phyloP scores from a whole-genome alignment of 35 echinoderm and acorn worm species.

The Stichopus chloronotus region DNA sequence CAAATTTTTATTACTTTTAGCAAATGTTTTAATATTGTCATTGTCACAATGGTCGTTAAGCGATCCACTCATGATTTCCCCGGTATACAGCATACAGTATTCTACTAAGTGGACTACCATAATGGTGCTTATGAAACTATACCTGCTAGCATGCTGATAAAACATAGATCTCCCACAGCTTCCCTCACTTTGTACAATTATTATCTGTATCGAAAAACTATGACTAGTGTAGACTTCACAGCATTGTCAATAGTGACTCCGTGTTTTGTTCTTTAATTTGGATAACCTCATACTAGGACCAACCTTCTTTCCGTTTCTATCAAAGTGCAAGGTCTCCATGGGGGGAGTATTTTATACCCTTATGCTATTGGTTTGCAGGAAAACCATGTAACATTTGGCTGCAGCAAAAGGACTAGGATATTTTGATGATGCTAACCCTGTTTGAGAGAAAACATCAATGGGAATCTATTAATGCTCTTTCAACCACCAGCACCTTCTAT shows the following conservation, averaged over 20 bases:
- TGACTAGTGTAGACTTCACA: no score
- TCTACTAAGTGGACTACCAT: no score
- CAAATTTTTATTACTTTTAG: no score
- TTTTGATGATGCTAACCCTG: conserved; percentile 1
- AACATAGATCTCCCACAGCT: no score
- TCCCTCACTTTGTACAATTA: no score
- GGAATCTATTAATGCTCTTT: not conserved
- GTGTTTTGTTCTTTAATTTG: not conserved
- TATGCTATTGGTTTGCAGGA: not conserved
- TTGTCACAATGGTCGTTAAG: no score
- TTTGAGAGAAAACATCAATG: not conserved
- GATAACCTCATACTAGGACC: not conserved
- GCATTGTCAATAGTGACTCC: not conserved
- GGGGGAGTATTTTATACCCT: not conserved
- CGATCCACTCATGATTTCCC: no score
- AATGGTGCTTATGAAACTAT: no score
- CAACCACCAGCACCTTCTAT: not conserved
- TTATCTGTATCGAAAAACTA: no score
- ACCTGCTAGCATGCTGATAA: no score
- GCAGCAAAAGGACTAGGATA: not conserved
- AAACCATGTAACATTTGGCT: not conserved
- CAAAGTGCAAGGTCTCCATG: not conserved
- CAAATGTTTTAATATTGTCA: no score
- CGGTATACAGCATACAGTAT: no score
- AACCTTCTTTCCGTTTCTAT: not conserved